Evolutionary conservation across 2,888 invertebrate species (phyloP).

Genomic region (Polydrusus cervinus): DNA sequence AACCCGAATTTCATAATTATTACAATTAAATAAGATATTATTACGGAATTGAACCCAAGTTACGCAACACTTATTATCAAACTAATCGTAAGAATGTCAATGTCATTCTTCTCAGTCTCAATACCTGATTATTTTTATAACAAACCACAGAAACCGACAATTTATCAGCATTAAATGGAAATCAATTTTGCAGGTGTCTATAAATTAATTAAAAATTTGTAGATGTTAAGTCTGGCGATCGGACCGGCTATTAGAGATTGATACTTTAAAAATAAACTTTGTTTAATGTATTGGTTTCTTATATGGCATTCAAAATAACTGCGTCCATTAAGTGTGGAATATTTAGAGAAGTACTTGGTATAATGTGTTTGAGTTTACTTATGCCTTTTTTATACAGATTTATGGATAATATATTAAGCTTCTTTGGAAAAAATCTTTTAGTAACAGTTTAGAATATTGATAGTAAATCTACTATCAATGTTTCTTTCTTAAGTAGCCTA

Average conservation of each 20-base stretch:
- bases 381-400: no score
- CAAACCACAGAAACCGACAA: neutral
- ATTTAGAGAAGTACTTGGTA: no score
- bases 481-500: no score
- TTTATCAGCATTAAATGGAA: neutral
- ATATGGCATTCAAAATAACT: no score
- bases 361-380: no score
- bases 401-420: no score
- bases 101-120: neutral
- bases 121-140: neutral
- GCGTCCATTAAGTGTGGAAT: no score
- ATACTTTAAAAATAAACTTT: no score
- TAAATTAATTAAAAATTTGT: neutral
- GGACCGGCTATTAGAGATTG: neutral
- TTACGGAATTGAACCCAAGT: neutral
- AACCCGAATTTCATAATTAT: conserved; percentile 19
- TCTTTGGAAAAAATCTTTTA: no score
- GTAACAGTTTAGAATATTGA: no score
- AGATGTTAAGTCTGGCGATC: neutral
- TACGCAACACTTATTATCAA: neutral
- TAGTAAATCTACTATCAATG: no score
- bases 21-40: conserved; percentile 7
- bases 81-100: conserved; percentile 15
- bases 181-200: neutral
- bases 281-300: no score